Base-by-base conservation (phyloP, 2,888 invertebrate genomes). In the Pyrrhosoma nymphula region DNA sequence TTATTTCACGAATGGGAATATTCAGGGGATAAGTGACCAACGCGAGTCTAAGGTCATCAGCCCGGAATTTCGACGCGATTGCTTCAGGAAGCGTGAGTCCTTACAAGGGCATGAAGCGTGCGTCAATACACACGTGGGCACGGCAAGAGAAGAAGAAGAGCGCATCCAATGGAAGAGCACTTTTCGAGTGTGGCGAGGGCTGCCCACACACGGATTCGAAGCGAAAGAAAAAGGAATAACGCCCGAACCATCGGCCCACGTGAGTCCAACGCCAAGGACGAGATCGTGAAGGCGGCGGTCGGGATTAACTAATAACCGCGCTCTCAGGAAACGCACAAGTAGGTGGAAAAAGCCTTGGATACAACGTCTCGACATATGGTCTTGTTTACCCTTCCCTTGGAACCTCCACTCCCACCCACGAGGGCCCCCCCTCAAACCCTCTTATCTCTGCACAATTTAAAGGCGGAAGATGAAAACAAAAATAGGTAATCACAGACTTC, bases 301-400 rank as follows among this genome's bases (percentile, higher is more conserved):
- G 96, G 96, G 96, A 96, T 96, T n/a, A 96, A 96, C 96, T 96
- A 96, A 95, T 95, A 95, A 96, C 95, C 96, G 96, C 96, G 96
- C 95, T 35, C 16, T 82, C 69, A n/a, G 75, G 14, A 82, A 82
- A 82, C 30, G 35, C 82, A 82, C 35, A 35, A 82, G 82, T 82
- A 82, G 82, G 82, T 82, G 82, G 30, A 82, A 35, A 35, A 82
- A 82, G 35, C 82, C 82, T 82, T 82, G 82, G 82, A 30, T 82
- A 35, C 69, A n/a, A n/a, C 35, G 82, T 30, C 82, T 18, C 82
- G 82, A 82, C 82, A 82, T 26, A 82, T 82, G 82, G 30, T 82
- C 35, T 35, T 82, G 82, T 82, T 82, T 30, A 82, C 35, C 82
- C 82, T 30, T 35, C 82, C 82, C 82, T 2, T 23, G 10, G 69